phyloP scores from a whole-genome alignment of 2,797 vertebrate species.

The Nannoperca australis region DNA sequence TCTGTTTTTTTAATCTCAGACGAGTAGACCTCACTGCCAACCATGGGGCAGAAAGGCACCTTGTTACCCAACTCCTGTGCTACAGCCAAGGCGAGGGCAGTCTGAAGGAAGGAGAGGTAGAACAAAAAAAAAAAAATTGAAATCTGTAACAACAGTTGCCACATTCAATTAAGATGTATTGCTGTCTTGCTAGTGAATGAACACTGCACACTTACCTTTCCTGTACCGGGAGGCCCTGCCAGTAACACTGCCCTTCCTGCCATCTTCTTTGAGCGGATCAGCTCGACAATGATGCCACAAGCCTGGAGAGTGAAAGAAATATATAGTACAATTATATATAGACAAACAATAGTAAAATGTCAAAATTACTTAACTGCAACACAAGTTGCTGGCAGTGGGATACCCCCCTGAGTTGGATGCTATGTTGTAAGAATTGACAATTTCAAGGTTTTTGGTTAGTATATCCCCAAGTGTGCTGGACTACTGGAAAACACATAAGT shows the following conservation, averaged over 20 bases:
- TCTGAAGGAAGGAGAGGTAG: slow-evolving; percentile 79
- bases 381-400: not conserved
- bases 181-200: not conserved
- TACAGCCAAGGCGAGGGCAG: slow-evolving; percentile 95
- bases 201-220: slow-evolving; percentile 88
- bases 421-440: not conserved
- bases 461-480: not conserved
- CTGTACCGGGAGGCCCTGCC: slow-evolving; percentile 97
- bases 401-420: not conserved
- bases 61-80: slow-evolving; percentile 98
- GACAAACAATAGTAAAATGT: not conserved
- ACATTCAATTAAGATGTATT: not conserved
- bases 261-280: slow-evolving; percentile 99
- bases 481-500: not conserved
- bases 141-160: not conserved
- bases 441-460: no score
- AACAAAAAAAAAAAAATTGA: no score
- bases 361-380: not conserved
- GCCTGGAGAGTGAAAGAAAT: slow-evolving; percentile 82
- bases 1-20: slow-evolving; percentile 99
- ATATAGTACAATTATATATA: not conserved
- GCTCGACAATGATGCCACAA: slow-evolving; percentile 96
- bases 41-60: slow-evolving; percentile 99
- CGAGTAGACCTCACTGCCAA: slow-evolving; percentile 98
- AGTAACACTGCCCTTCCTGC: slow-evolving; percentile 95